Base-by-base conservation (phyloP, 2,888 invertebrate species). In the Sinohyriopsis cumingii region DNA sequence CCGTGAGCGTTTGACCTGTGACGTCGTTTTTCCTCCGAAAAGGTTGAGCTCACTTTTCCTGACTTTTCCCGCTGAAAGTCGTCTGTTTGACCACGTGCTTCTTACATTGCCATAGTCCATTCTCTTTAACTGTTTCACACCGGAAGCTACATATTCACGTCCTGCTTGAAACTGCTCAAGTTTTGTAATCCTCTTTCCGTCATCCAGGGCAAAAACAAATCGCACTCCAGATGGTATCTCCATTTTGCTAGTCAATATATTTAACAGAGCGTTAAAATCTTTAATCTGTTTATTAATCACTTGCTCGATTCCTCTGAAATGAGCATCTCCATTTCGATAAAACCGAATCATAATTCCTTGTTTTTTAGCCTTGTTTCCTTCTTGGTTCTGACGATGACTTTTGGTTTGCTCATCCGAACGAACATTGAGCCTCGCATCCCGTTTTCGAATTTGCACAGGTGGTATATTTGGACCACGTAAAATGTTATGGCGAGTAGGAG, bases 301-400 rank as follows among this genome's bases (percentile, higher is more conserved):
- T 88, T 95, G 94, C 89, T 96, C 96, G 56, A 96, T 93, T 0
- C 97, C 96, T 22, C 95, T 95, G 87, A 95, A 96, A 88, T 96
- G 95, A 0, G 96, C 95, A 88, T 97, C 97, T 5, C 97, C 97
- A 92, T 97, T 98, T 88, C 95, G 94, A 91, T 95, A 97, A 91
- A 98, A 97, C 1, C 95, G 94, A 71, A 97, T 95, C 25, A 75
- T 68, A 1, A 67, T 71, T 22, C 78, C 75, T 15, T 45, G 45
- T 45, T 45, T 15, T 45, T 45, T 45, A 45, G 45, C 15, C 15
- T 45, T 45, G 45, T 45, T 45, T 45, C 12, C 45, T 45, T 12
- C 45, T 45, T 3, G 15, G 45, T 45, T 45, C 45, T 45, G 45
- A 45, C 45, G 45, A 45, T 45, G 15, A 45, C 2, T 45, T 45